Evolutionary conservation across 2,113 vertebrate genomes (phyloP), one percentile per base, ranked within the genome.

Genomic region (human (Homo sapiens)): DNA sequence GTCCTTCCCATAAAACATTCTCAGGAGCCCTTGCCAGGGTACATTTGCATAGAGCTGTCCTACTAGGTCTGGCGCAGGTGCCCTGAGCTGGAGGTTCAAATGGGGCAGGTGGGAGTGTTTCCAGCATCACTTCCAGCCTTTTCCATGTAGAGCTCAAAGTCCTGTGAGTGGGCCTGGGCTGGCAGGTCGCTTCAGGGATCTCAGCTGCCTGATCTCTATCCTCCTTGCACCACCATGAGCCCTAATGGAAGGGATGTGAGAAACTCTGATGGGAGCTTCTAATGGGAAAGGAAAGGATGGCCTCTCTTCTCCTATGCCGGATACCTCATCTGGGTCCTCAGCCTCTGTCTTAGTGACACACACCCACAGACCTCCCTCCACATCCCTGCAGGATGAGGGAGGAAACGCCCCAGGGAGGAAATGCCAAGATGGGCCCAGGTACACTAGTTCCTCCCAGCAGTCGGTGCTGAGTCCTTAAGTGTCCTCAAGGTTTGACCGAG

Each of bases 41-140:
- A 20, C 35, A 89, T 98, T 96, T 96, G 94, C 93, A 95, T 89
- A 89, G 87, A 95, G 93, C 92, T 97, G 97, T 95, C 94, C 97
- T 66, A 80, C 75, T 30, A 32, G 66, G 68, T 85, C 80, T 96
- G 89, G 85, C 61, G 93, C 96, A 83, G 92, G 92, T 93, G 70
- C 80, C 75, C n/a, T 2, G 2, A 52, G 70, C 75, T 93, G 38
- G 89, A 83, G 35, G 38, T 70, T 73, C 92, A 80, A 30, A 73
- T 40, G 55, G 59, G 55, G 50, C 38, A 32, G 32, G n/a, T 81
- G 48, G 25, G 75, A 82, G 2, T 8, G 68, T 52, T 73, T 43
- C 88, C 75, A 94, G 80, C 18, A 35, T 59, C 88, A 57, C 84
- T 97, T 80, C 81, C 66, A 52, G 25, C 52, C 81, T 68, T 30